phyloP scores from a whole-genome alignment of 2,888 invertebrate genomes.

The Nymphalis c-album region DNA sequence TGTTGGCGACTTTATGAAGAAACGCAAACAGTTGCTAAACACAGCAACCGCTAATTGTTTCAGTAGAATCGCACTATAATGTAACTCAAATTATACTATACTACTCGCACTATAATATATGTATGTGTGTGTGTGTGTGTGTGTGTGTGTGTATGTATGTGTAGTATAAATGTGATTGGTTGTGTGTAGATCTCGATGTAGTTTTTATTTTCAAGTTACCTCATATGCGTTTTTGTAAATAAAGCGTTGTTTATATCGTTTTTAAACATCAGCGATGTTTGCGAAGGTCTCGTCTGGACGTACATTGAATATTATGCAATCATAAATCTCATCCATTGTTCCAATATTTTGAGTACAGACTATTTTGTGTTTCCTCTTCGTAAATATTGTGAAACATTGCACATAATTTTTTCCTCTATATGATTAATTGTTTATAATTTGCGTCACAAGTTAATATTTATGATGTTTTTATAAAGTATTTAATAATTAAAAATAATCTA shows the following conservation, averaged over 20 bases:
- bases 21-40: too few species aligned
- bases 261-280: conserved; percentile 30
- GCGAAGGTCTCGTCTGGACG: conserved; percentile 28
- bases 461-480: not conserved
- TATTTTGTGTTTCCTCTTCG: not conserved
- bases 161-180: too few species aligned
- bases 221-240: conserved; percentile 42
- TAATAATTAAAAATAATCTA: too few species aligned
- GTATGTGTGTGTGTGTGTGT: too few species aligned
- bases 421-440: not conserved
- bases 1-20: too few species aligned
- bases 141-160: too few species aligned
- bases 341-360: conserved; percentile 12
- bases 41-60: too few species aligned
- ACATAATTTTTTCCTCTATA: not conserved
- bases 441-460: not conserved
- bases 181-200: not conserved
- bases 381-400: not conserved
- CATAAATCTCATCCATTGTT: conserved; percentile 29
- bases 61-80: too few species aligned
- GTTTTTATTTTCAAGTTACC: conserved; percentile 45
- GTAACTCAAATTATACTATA: too few species aligned
- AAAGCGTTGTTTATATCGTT: conserved; percentile 39
- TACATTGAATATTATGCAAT: conserved; percentile 23
- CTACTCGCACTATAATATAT: too few species aligned